Conservation (phyloP, 2,888 invertebrate species). For the Sympetrum striolatum region DNA sequence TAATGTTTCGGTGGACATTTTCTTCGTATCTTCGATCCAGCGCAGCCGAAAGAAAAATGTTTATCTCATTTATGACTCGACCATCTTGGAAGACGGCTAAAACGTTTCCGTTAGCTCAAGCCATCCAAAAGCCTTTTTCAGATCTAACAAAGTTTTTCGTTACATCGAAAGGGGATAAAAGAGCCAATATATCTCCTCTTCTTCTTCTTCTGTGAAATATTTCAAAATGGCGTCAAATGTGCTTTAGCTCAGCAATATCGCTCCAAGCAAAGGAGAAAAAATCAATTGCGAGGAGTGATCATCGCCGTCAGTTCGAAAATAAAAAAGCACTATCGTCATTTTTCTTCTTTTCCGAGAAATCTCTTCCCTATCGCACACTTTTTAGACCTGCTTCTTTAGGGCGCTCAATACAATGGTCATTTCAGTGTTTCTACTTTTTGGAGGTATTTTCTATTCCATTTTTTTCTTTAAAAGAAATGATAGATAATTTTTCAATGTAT, state of each 20-base stretch:
- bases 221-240: constrained; percentile 19
- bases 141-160: not conserved
- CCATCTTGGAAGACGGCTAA: not conserved
- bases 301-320: not conserved
- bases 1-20: not conserved
- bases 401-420: too few species aligned
- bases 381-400: not conserved
- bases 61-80: not conserved
- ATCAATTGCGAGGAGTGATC: not conserved
- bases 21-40: not conserved
- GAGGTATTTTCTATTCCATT: too few species aligned
- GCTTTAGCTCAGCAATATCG: not conserved
- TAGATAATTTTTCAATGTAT: not conserved
- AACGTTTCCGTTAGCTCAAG: not conserved
- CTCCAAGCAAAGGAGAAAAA: not conserved
- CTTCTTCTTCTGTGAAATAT: not conserved
- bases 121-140: not conserved
- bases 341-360: not conserved
- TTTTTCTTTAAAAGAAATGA: too few species aligned
- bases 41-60: not conserved
- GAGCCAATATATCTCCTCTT: constrained; percentile 9
- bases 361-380: not conserved
- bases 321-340: not conserved
- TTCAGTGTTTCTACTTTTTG: too few species aligned
- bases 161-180: not conserved